Conservation (phyloP, 2,888 invertebrate species). For the Uloborus plumipes region DNA sequence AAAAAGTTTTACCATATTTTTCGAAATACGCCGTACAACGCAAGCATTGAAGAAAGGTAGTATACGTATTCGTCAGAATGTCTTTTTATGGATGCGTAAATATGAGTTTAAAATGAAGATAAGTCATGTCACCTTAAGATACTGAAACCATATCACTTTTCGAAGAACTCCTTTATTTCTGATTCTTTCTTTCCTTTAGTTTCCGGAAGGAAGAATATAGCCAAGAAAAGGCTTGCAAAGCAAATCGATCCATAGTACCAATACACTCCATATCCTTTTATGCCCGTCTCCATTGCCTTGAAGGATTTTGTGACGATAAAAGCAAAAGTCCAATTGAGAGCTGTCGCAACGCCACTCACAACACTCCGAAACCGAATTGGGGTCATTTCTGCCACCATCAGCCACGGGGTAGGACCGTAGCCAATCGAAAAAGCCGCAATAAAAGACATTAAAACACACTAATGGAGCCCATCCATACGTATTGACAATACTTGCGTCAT, state of each 20-base stretch:
- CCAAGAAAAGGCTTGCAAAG: constrained; percentile 82
- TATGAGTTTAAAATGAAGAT: neutral
- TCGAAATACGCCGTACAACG: too few relatives aligned
- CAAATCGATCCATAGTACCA: constrained; percentile 85
- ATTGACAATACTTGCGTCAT: constrained; percentile 72
- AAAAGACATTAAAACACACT: constrained; percentile 84
- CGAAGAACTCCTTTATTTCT: constrained; percentile 80
- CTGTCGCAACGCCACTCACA: constrained; percentile 89
- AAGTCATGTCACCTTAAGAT: neutral
- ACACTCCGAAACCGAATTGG: constrained; percentile 88
- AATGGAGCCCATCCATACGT: constrained; percentile 81
- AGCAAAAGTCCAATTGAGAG: constrained; percentile 90
- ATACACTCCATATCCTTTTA: constrained; percentile 72
- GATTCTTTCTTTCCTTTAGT: constrained; percentile 92
- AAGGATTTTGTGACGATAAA: constrained; percentile 91
- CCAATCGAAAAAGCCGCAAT: constrained; percentile 89
- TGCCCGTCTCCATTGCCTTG: constrained; percentile 61
- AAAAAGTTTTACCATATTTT: too few relatives aligned
- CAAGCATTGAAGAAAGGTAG: too few relatives aligned
- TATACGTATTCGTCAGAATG: too few relatives aligned
- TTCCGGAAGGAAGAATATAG: constrained; percentile 90
- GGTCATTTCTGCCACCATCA: constrained; percentile 91
- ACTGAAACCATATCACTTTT: too few relatives aligned
- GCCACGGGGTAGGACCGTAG: constrained; percentile 88
- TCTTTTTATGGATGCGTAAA: too few relatives aligned